phyloP scores from a whole-genome alignment of 2,797 vertebrate genomes.

The Moxostoma hubbsi region DNA sequence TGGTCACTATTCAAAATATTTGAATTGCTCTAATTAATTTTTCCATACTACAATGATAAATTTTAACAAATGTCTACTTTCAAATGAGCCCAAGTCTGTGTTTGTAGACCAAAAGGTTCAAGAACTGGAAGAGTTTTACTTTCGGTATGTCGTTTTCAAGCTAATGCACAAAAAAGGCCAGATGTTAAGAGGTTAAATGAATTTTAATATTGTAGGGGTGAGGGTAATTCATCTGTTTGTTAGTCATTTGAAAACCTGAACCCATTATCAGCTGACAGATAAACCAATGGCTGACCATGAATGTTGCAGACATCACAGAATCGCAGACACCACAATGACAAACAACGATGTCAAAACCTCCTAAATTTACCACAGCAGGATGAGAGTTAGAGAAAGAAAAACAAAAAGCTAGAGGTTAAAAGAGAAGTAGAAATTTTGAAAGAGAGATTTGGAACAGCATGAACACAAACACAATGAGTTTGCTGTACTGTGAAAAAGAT shows the following conservation, averaged over 20 bases:
- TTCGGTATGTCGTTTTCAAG: too few relatives aligned
- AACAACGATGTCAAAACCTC: neutral
- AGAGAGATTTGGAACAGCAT: neutral
- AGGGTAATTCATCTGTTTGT: conserved; percentile 1
- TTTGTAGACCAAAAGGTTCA: too few relatives aligned
- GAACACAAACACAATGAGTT: too few relatives aligned
- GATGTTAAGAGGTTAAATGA: conserved; percentile 14
- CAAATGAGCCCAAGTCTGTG: too few relatives aligned
- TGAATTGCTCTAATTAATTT: too few relatives aligned
- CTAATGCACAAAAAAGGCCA: too few relatives aligned
- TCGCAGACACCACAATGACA: conserved; percentile 31
- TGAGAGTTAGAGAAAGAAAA: neutral
- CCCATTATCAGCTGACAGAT: conserved; percentile 18
- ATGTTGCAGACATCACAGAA: conserved; percentile 8
- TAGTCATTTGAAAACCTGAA: neutral
- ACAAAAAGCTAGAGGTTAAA: conserved; percentile 9
- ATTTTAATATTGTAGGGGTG: conserved; percentile 36
- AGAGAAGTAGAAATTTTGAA: neutral
- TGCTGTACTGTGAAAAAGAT: too few relatives aligned
- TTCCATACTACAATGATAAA: too few relatives aligned
- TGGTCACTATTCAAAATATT: too few relatives aligned
- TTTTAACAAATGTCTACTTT: too few relatives aligned
- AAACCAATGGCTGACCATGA: neutral
- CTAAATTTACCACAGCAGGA: conserved; percentile 17
- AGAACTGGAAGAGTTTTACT: too few relatives aligned